Evolutionary conservation across 2,888 invertebrate species (phyloP).

Genomic region (Pseudoips prasinana): DNA sequence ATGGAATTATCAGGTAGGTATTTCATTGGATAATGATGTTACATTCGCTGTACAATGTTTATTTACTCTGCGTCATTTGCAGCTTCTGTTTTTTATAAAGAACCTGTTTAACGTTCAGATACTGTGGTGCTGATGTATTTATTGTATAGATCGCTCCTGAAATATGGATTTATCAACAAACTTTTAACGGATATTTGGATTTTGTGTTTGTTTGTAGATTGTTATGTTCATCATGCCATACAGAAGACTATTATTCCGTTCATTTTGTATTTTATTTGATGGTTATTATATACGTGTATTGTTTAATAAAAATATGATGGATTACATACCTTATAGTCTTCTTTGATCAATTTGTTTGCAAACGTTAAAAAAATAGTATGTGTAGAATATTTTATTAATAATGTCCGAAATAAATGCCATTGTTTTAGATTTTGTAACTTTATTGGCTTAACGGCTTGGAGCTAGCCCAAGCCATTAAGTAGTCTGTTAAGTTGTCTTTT

Average conservation of each 20-base stretch:
- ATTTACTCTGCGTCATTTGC: conserved; percentile 25
- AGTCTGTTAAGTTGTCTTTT: too few species aligned
- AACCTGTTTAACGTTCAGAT: conserved; percentile 5
- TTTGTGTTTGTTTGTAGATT: background rate
- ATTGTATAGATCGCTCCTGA: conserved; percentile 2
- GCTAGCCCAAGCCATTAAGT: too few species aligned
- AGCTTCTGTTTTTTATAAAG: conserved; percentile 30
- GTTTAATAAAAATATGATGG: too few species aligned
- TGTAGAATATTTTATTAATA: too few species aligned
- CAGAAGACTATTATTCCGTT: background rate
- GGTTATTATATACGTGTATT: too few species aligned
- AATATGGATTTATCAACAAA: background rate
- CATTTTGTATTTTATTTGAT: background rate
- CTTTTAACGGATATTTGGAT: background rate
- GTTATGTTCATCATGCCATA: background rate
- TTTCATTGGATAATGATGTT: conserved; percentile 39
- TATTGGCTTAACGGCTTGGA: too few species aligned
- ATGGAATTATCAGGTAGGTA: conserved; percentile 43
- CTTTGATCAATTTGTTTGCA: too few species aligned
- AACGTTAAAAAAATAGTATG: too few species aligned
- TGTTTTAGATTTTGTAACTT: too few species aligned
- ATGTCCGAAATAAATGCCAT: too few species aligned
- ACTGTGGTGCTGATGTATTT: conserved; percentile 20
- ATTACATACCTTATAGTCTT: too few species aligned
- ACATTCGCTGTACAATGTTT: conserved; percentile 20